These are phyloP conservation scores for Cairina moschata DNA, from an alignment of 2,113 vertebrate species.

Conservation along the genomic window DNA sequence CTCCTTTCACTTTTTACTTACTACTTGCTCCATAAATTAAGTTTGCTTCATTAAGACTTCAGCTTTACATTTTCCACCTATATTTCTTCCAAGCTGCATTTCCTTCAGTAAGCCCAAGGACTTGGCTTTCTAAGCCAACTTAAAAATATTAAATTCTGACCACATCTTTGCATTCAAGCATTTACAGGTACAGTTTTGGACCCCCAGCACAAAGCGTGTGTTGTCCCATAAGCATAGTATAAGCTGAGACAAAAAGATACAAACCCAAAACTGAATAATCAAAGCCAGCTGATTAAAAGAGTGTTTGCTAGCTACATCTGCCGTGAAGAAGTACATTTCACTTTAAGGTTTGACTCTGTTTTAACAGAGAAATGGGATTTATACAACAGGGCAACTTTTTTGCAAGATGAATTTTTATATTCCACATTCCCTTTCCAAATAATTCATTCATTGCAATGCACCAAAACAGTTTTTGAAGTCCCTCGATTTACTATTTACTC, in stretches of 20 bases:
- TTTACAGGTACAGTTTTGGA: not conserved
- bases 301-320: not conserved
- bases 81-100: not conserved
- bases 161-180: not conserved
- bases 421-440: not conserved
- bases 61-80: not conserved
- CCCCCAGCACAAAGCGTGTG: not conserved
- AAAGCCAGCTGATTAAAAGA: not conserved
- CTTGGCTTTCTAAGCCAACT: not conserved
- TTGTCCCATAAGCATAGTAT: not conserved
- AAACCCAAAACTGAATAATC: not conserved
- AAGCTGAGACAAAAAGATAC: not conserved
- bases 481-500: conserved; percentile 40
- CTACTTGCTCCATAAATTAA: not conserved
- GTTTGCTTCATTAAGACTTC: not conserved
- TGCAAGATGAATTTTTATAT: conserved; percentile 15
- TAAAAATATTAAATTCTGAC: not conserved
- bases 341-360: not conserved
- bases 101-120: not conserved
- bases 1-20: not conserved
- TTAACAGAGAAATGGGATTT: not conserved
- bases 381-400: not conserved
- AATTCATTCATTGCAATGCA: conserved; percentile 13
- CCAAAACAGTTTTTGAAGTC: conserved; percentile 6
- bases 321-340: not conserved